Conservation (phyloP, 2,113 vertebrate species). For the Brachirus orientalis region DNA sequence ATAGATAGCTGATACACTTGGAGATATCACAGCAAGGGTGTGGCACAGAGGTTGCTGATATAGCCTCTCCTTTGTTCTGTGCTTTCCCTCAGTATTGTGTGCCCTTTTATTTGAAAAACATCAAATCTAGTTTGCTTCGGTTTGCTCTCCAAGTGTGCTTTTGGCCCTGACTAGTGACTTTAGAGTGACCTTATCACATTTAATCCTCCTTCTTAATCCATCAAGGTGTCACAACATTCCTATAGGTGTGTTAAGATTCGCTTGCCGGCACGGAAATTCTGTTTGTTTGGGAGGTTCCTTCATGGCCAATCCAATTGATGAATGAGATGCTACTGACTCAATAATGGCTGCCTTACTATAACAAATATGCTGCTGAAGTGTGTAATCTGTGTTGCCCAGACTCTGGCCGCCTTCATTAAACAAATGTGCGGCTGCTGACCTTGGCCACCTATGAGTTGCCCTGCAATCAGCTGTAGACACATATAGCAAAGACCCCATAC, state of each 20-base stretch:
- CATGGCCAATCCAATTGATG: constrained; percentile 6
- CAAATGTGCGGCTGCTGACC: constrained; percentile 65
- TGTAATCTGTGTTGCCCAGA: constrained; percentile 28
- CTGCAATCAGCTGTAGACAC: constrained; percentile 3
- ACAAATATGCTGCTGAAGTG: constrained; percentile 32
- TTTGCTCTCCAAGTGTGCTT: background rate
- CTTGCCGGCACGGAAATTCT: background rate
- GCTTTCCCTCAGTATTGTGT: background rate
- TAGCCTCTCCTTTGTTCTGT: background rate
- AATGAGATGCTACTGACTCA: constrained; percentile 27
- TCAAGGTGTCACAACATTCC: background rate
- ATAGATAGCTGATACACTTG: constrained; percentile 59
- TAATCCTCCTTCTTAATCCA: constrained; percentile 15
- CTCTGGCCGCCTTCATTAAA: constrained; percentile 55
- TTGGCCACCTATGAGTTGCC: constrained; percentile 41
- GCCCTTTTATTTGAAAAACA: background rate
- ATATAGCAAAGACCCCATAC: constrained; percentile 18
- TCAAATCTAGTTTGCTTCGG: background rate
- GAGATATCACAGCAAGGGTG: constrained; percentile 62
- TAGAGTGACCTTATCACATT: constrained; percentile 18
- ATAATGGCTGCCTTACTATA: constrained; percentile 29
- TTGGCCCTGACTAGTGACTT: constrained; percentile 8
- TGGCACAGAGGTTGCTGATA: constrained; percentile 34
- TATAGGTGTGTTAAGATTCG: background rate
- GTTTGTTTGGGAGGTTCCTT: background rate